phyloP scores from a whole-genome alignment of 2,888 invertebrate genomes.

The Amphipoea lucens region DNA sequence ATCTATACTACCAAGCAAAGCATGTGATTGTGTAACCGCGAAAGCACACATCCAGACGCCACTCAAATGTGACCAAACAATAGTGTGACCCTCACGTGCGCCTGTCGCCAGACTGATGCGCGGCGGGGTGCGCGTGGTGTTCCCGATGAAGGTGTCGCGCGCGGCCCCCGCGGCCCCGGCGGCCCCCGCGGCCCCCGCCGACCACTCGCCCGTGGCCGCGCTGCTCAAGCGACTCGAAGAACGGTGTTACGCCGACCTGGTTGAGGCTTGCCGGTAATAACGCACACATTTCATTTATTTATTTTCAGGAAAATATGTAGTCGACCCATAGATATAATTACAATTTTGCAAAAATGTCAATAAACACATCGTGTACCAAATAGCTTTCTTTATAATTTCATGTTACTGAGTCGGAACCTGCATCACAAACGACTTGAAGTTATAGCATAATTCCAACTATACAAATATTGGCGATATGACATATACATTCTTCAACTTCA shows the following conservation, averaged over 20 bases:
- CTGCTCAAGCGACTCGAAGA: slow-evolving; percentile 89
- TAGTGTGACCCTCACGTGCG: too few species aligned
- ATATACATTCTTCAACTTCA: neutral
- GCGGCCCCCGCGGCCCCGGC: slow-evolving; percentile 69
- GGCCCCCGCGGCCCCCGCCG: slow-evolving; percentile 63
- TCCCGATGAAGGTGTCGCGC: slow-evolving; percentile 86
- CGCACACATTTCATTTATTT: neutral
- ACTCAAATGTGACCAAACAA: neutral
- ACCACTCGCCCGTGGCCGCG: slow-evolving; percentile 74
- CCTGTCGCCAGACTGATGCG: slow-evolving; percentile 84
- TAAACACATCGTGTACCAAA: neutral
- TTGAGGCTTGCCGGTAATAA: slow-evolving; percentile 91
- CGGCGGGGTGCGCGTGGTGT: slow-evolving; percentile 86
- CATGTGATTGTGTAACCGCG: too few species aligned
- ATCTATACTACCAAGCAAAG: too few species aligned
- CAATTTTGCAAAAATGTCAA: neutral
- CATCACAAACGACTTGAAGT: neutral
- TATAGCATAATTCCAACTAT: neutral
- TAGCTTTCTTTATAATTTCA: neutral
- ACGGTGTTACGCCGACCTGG: slow-evolving; percentile 92
- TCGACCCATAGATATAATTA: neutral
- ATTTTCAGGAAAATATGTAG: neutral
- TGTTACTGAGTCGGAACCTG: neutral
- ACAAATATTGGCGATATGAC: neutral
- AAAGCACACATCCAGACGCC: too few species aligned